Conservation (phyloP, 2,113 vertebrate species). For the Dasyprocta punctata region DNA sequence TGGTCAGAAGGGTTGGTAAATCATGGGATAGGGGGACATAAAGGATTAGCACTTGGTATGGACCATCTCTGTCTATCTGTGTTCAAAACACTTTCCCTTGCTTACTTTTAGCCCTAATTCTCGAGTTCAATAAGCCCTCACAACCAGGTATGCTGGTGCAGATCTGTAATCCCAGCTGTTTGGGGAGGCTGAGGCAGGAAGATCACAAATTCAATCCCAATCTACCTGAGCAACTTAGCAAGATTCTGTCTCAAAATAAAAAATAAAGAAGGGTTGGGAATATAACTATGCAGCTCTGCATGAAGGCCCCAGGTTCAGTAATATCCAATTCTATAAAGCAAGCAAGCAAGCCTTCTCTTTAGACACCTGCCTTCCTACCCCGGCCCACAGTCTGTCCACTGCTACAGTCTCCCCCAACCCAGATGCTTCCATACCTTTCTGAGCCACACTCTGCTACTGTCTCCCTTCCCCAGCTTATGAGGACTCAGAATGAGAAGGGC, state of each 20-base stretch:
- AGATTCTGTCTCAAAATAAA: neutral
- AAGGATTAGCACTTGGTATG: neutral
- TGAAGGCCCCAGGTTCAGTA: neutral
- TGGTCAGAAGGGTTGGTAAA: neutral
- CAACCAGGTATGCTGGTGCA: neutral
- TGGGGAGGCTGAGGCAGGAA: neutral
- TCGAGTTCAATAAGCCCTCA: neutral
- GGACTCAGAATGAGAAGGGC: neutral
- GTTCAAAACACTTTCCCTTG: neutral
- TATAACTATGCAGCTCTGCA: neutral
- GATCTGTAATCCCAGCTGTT: neutral
- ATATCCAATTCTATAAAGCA: neutral
- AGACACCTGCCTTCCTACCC: accelerated
- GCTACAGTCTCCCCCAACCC: neutral
- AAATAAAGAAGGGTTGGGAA: neutral
- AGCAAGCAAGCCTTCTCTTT: neutral
- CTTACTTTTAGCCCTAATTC: neutral
- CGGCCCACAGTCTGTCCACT: neutral
- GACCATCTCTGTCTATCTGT: neutral
- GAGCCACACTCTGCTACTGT: neutral
- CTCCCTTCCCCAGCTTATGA: neutral
- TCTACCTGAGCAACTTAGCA: neutral
- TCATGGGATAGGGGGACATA: neutral
- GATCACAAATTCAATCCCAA: neutral
- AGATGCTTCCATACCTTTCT: neutral